Evolutionary conservation across 2,797 vertebrate species (phyloP).

Genomic region (Perodicticus potto): DNA sequence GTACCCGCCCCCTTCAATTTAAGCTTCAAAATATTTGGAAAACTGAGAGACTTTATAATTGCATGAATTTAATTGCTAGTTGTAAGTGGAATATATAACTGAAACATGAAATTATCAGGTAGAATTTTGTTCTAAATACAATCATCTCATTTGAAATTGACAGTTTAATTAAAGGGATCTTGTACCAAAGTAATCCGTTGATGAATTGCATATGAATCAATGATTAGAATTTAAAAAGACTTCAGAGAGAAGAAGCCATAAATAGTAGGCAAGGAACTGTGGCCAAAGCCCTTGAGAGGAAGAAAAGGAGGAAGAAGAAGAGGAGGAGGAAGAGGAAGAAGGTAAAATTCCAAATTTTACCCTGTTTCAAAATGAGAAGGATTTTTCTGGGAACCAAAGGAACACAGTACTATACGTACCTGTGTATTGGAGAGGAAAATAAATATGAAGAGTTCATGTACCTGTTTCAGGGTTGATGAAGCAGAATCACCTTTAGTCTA

Average conservation of each 20-base stretch:
- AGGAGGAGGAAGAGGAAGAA: no score
- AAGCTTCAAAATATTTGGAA: background rate
- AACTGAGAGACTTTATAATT: background rate
- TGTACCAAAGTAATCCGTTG: background rate
- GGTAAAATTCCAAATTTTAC: background rate
- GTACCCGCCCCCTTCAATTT: background rate
- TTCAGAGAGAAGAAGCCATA: background rate
- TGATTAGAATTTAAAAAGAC: background rate
- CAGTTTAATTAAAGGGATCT: background rate
- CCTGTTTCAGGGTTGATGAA: background rate
- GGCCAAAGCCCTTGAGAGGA: background rate
- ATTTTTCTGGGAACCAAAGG: background rate
- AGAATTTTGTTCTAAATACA: background rate
- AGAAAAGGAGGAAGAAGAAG: background rate
- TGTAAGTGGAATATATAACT: background rate
- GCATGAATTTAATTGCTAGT: background rate
- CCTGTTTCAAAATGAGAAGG: background rate
- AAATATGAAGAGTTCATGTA: background rate
- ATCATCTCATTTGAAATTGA: background rate
- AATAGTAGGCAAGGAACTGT: background rate
- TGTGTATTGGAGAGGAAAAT: background rate
- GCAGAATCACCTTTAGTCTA: background rate
- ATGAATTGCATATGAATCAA: background rate
- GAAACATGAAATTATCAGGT: background rate
- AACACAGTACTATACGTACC: no score